Percentiles rank a stretch among this genome's conserved stretches.
Evolutionary conservation across 2,113 vertebrate genomes (phyloP).

Genomic region (Hassar affinis): DNA sequence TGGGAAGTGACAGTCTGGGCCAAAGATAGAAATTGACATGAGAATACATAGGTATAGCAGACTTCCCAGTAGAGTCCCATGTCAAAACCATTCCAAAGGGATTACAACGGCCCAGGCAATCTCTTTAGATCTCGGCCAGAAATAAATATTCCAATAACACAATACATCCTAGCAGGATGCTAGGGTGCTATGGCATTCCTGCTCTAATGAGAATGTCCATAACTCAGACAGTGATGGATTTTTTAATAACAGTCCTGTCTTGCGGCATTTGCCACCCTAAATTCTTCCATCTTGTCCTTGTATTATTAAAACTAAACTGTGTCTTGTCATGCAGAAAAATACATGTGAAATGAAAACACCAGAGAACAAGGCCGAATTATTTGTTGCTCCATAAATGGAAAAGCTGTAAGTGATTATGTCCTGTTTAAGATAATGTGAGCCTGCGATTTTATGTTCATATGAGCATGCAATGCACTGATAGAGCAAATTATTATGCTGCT

Average conservation of each 20-base stretch:
- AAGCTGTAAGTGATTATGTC: slow-evolving; percentile 20
- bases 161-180: slow-evolving; percentile 8
- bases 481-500: not conserved
- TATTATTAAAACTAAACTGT: slow-evolving; percentile 42
- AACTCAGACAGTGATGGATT: slow-evolving; percentile 49
- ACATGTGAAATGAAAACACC: slow-evolving; percentile 15
- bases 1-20: slow-evolving; percentile 55
- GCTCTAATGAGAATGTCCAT: slow-evolving; percentile 42
- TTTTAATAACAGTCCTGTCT: slow-evolving; percentile 47
- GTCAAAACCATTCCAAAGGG: slow-evolving; percentile 10
- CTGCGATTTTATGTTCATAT: not conserved
- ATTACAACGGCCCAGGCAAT: slow-evolving; percentile 3
- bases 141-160: slow-evolving; percentile 29
- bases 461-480: not conserved
- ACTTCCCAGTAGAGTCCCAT: slow-evolving; percentile 3
- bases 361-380: slow-evolving; percentile 4
- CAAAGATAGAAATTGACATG: slow-evolving; percentile 41
- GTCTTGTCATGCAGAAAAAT: slow-evolving; percentile 1
- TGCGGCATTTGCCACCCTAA: slow-evolving; percentile 41
- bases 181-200: slow-evolving; percentile 20
- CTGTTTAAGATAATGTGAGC: not conserved
- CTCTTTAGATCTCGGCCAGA: not conserved
- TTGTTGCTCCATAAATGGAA: slow-evolving; percentile 11
- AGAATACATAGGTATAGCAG: slow-evolving; percentile 2
- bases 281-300: slow-evolving; percentile 35